Evolutionary conservation across 2,113 vertebrate species (phyloP).

Genomic region (Cyanoramphus novaezelandiae): DNA sequence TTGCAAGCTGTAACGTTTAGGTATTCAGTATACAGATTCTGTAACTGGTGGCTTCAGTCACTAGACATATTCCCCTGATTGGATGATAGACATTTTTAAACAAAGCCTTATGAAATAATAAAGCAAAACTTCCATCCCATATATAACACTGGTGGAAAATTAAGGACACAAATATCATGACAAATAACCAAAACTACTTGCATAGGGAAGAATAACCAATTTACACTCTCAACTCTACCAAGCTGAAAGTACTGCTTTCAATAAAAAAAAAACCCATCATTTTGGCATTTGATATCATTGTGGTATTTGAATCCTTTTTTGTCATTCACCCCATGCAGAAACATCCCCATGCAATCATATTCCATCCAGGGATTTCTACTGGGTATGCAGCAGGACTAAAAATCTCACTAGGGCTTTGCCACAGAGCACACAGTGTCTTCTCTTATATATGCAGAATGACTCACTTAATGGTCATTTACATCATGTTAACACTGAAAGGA

Average conservation of each 20-base stretch:
- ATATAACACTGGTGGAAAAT: neutral
- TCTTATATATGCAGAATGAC: neutral
- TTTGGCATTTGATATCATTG: neutral
- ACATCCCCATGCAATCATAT: neutral
- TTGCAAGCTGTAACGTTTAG: constrained; percentile 34
- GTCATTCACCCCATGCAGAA: neutral
- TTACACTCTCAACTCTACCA: neutral
- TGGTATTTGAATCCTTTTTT: neutral
- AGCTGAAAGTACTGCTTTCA: neutral
- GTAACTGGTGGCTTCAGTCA: constrained; percentile 14
- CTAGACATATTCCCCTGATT: neutral
- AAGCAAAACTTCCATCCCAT: neutral
- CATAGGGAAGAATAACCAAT: neutral
- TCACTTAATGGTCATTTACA: neutral
- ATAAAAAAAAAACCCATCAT: neutral
- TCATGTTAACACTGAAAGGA: neutral
- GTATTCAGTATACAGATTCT: constrained; percentile 9
- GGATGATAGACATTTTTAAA: neutral
- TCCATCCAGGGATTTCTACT: neutral
- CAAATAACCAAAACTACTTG: constrained; percentile 2
- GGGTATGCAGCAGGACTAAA: neutral
- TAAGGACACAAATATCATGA: neutral
- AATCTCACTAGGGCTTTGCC: neutral
- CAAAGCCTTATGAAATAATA: neutral
- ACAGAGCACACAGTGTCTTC: neutral